A percentile compares a stretch with the other conserved stretches of the same genome.
Evolutionary conservation across 2,797 vertebrate species (phyloP).

Genomic region (Danio tinwini): DNA sequence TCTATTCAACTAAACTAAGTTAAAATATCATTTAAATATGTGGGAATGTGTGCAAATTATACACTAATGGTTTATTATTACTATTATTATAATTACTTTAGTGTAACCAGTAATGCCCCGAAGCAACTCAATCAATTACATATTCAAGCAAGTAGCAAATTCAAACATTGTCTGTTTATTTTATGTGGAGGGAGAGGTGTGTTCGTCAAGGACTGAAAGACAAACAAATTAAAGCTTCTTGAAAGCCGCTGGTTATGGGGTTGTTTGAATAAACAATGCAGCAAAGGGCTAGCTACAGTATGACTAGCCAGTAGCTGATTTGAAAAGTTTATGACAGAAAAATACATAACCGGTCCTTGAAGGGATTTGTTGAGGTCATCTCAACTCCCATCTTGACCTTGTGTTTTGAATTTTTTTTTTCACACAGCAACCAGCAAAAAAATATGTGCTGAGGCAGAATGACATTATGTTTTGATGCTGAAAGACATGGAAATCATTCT

Average conservation of each 20-base stretch:
- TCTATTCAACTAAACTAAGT: too few relatives aligned
- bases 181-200: conserved; percentile 12
- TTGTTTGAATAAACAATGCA: conserved; percentile 6
- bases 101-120: neutral
- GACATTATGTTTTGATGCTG: conserved; percentile 25
- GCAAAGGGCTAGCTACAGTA: neutral
- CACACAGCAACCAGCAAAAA: conserved; percentile 24
- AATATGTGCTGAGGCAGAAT: conserved; percentile 15
- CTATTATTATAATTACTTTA: too few relatives aligned
- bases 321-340: conserved; percentile 4
- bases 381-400: conserved; percentile 39
- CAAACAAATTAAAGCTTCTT: conserved; percentile 42
- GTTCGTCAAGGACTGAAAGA: conserved; percentile 24
- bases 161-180: conserved; percentile 44
- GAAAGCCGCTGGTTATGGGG: neutral
- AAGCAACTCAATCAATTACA: neutral
- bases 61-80: too few relatives aligned
- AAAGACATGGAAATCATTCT: conserved; percentile 25
- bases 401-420: neutral
- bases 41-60: too few relatives aligned
- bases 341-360: conserved; percentile 22
- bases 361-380: conserved; percentile 39
- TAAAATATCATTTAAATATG: too few relatives aligned
- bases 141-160: conserved; percentile 25
- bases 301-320: neutral